Base-by-base conservation (phyloP, 2,888 invertebrate genomes). In the Zonitis immaculata region DNA sequence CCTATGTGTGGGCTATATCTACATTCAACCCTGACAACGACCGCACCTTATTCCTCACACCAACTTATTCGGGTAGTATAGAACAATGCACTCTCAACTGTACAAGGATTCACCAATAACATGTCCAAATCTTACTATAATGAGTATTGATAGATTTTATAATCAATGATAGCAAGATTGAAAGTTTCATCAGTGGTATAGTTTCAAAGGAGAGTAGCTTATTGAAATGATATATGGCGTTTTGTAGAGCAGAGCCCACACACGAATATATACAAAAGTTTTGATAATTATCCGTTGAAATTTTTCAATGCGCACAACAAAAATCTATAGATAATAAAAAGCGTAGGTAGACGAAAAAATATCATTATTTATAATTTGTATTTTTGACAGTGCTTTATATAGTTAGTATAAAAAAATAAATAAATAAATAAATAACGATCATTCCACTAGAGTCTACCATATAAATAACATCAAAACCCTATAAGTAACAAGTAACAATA, bases 1-100 rank as follows among this genome's bases (percentile, higher is more conserved):
- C 65, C 60, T 20, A 57, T 64, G 63, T 64, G 66, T 67, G 66
- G 67, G 67, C 62, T 51, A 68, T n/a, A n/a, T n/a, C n/a, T n/a
- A n/a, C n/a, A n/a, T 65, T 65, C 66, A 64, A 66, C 70, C 69
- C 68, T 62, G 67, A 62, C n/a, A n/a, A n/a, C 64, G 63, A 66
- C 69, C 68, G 65, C 70, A 67, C 70, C 70, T 70, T n/a, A n/a
- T n/a, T n/a, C n/a, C n/a, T 67, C 60, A 67, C 68, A 67, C 67
- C 68, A 67, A 68, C 69, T 22, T n/a, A n/a, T 68, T 66, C 66
- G 61, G 66, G 62, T 61, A 64, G 62, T 62, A 64, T 59, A 60
- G 60, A 61, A 61, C 6, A 14, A n/a, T n/a, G n/a, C 30, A 63
- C 64, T 57, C 64, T 65, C 61, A 52, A 50, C 63, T 20, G 22